A percentile compares a stretch with the other conserved stretches of the same genome.
Evolutionary conservation across 1,140 invertebrate species (phyloP).

Genomic region (Drosophila tristis): DNA sequence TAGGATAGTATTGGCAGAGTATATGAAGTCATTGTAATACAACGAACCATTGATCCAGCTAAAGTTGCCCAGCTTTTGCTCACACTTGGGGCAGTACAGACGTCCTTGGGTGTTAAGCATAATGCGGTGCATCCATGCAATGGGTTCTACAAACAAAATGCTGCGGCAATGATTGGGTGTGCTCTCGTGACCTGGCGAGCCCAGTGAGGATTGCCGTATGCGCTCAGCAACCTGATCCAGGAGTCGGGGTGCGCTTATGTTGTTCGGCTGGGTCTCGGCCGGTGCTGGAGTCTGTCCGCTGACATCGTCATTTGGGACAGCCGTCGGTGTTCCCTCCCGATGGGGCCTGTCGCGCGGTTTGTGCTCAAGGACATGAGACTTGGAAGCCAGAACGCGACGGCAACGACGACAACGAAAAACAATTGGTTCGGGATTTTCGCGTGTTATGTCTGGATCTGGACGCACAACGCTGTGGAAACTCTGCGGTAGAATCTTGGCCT

Average conservation of each 20-base stretch:
- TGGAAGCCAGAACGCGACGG: constrained; percentile 90
- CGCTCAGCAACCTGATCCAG: constrained; percentile 78
- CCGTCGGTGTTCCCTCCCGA: neutral
- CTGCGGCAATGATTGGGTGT: constrained; percentile 86
- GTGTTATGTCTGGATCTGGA: constrained; percentile 90
- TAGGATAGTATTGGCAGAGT: neutral
- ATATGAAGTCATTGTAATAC: no score
- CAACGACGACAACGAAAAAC: constrained; percentile 93
- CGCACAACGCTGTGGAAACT: constrained; percentile 91
- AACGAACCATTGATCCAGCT: constrained; percentile 91
- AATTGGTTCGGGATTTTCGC: constrained; percentile 91
- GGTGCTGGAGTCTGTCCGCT: constrained; percentile 41
- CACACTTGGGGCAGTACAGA: constrained; percentile 93
- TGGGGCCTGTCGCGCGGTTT: constrained; percentile 69
- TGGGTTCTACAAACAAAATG: constrained; percentile 92
- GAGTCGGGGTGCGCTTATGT: constrained; percentile 28
- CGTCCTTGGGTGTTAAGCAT: constrained; percentile 89
- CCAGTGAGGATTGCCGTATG: constrained; percentile 71
- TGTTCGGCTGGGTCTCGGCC: constrained; percentile 9
- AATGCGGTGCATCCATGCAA: constrained; percentile 92
- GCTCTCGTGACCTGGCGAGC: constrained; percentile 55
- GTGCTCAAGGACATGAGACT: constrained; percentile 91
- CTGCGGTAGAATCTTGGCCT: constrained; percentile 93
- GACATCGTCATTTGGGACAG: neutral
- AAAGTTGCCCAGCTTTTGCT: constrained; percentile 91